Base-by-base conservation (phyloP, 2,888 invertebrate species). In the Orthosia gracilis region DNA sequence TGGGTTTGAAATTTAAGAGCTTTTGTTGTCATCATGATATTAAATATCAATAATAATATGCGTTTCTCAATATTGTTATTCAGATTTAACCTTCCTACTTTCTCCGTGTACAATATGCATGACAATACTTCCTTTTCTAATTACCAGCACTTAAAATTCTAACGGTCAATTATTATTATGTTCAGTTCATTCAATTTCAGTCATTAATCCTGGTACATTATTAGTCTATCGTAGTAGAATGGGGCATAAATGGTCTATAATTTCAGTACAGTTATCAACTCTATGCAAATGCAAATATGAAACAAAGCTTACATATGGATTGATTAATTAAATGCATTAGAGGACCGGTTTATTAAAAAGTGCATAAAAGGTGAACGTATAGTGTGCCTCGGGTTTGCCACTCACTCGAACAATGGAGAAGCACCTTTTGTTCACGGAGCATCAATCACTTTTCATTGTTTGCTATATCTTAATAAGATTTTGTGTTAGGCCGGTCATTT, bases 391-490 rank as follows among this genome's bases (percentile, higher is more conserved):
- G 91, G 90, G 89, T 91, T 85, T 88, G 90, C 86, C 89, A 90
- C 91, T 91, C 91, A 89, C 73, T 76, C 85, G 91, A 94, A 95
- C 95, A 95, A 95, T 93, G 90, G 86, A 76, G 85, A 82, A 89
- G 88, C 88, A 89, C 89, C 94, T 93, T 94, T 96, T 96, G 96
- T 96, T 94, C 92, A 87, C 89, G 87, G 87, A 89, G 90, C 96
- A 96, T 96, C 96, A 95, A 96, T 96, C 96, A 96, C 88, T 70
- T 70, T 85, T 87, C 93, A 92, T 96, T 96, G 96, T 96, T 94
- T 94, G 94, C 90, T 88, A 92, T 95, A 94, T 96, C 96, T 96
- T 96, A 96, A 96, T 96, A 96, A 94, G 91, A 94, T 95, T 94
- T 96, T 96, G 93, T 95, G 90, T 89, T 88, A 91, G 92, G 91